Evolutionary conservation across 2,797 vertebrate species (phyloP).

Genomic region (Sebastes itinus): DNA sequence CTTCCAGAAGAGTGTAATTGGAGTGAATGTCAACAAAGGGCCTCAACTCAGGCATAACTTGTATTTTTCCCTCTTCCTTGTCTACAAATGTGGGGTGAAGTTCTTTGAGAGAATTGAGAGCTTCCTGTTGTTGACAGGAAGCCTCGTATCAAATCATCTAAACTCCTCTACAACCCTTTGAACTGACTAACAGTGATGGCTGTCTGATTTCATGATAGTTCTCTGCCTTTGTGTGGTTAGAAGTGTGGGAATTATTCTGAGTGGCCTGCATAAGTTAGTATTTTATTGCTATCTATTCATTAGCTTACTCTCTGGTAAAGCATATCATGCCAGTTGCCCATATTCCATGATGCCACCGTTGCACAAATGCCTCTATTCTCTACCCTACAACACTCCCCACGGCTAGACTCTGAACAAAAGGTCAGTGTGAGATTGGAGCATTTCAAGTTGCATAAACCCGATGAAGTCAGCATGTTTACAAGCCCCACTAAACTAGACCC

Average conservation of each 20-base stretch:
- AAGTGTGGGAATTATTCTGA: neutral
- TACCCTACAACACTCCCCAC: neutral
- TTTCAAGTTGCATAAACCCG: slow-evolving; percentile 56
- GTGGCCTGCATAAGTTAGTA: neutral
- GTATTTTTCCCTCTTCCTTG: neutral
- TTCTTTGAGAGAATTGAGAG: neutral
- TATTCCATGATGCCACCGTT: slow-evolving; percentile 18
- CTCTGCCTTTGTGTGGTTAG: neutral
- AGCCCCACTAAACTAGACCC: slow-evolving; percentile 26
- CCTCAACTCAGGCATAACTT: neutral
- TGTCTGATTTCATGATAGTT: neutral
- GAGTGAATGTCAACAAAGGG: neutral
- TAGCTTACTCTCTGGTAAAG: neutral
- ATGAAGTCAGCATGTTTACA: slow-evolving; percentile 60
- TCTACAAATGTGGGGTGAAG: neutral
- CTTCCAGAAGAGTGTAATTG: neutral
- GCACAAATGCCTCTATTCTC: slow-evolving; percentile 40
- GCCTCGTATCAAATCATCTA: neutral
- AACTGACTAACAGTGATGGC: neutral
- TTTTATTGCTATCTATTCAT: neutral
- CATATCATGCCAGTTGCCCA: slow-evolving; percentile 5
- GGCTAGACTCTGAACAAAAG: slow-evolving; percentile 47
- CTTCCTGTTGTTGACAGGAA: slow-evolving; percentile 7
- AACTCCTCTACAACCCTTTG: neutral
- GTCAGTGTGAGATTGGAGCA: slow-evolving; percentile 48